Percentiles rank a stretch among this genome's conserved stretches.
These are phyloP conservation scores for Nesospiza acunhae DNA, from an alignment of 2,113 vertebrate genomes.

Conservation along the genomic window DNA sequence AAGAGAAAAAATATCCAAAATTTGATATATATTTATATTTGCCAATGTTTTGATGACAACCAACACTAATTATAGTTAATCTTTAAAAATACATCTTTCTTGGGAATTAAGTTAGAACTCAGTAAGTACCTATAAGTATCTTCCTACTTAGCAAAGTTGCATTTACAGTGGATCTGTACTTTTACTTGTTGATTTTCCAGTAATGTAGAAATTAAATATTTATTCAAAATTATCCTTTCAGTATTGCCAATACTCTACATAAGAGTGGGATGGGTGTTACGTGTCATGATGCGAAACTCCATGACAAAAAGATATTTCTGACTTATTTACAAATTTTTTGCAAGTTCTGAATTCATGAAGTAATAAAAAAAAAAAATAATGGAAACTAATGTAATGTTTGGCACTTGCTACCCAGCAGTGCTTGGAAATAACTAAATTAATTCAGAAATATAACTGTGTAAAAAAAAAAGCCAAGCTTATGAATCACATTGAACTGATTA, in stretches of 20 bases:
- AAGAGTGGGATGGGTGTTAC: background rate
- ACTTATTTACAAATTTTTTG: background rate
- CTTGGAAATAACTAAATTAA: background rate
- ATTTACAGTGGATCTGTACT: background rate
- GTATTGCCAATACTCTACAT: background rate
- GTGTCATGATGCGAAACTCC: background rate
- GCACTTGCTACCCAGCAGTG: background rate
- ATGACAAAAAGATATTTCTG: background rate
- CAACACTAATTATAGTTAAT: background rate
- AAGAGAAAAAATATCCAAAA: background rate
- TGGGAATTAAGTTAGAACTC: background rate
- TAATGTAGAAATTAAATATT: background rate
- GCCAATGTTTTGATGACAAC: background rate
- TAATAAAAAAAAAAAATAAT: background rate
- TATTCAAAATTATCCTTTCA: background rate
- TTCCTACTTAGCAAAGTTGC: background rate
- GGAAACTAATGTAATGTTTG: background rate
- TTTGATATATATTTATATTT: background rate
- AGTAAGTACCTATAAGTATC: background rate
- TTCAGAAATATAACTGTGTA: background rate
- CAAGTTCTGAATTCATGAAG: background rate
- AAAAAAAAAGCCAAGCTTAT: background rate
- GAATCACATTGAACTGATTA: background rate
- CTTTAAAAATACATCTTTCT: background rate
- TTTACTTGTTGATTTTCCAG: background rate